Base-by-base conservation (phyloP, 2,797 vertebrate genomes). In the Benthosema pterotum region DNA sequence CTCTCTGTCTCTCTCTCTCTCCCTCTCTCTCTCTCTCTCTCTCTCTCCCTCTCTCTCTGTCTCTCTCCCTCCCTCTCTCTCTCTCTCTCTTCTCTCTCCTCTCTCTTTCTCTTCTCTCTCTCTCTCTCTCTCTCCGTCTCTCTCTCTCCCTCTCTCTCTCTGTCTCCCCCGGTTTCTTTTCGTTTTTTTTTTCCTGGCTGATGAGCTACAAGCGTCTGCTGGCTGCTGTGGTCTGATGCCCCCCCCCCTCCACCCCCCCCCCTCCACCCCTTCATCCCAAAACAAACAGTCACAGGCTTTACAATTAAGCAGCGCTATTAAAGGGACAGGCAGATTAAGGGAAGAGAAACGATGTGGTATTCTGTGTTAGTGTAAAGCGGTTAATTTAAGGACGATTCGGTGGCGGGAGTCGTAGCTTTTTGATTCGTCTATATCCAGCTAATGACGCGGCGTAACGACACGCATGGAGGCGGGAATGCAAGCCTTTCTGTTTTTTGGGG, bases 281-380 rank as follows among this genome's bases (percentile, higher is more conserved):
- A 57, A 87, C 86, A 89, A 90, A 89, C 83, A 89, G 71, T 78
- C 83, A 63, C 64, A 83, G 86, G 79, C 80, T 84, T 91, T 86
- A 87, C 84, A 89, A 90, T 91, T 90, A 88, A 87, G 79, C 74
- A 66, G 76, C 5, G 55, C 82, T 88, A 85, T 91, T 87, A 90
- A 86, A 87, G 81, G 79, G 79, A 85, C 84, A 79, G 78, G 68
- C 77, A 82, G 78, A 88, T 89, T 87, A 91, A 82, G 81, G 61
- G 53, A 56, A 51, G 69, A 82, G 79, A 78, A 86, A 87, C 83
- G 17, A 84, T 84, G 61, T 71, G 71, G 71, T 45, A 80, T 78
- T 78, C 77, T 84, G 75, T 85, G 70, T 77, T 64, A 60, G 47
- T 85, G 57, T 57, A 38, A 62, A 74, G 71, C 63, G 60, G 77